phyloP scores from a whole-genome alignment of 2,888 invertebrate genomes.

The Pyrrhia umbra region DNA sequence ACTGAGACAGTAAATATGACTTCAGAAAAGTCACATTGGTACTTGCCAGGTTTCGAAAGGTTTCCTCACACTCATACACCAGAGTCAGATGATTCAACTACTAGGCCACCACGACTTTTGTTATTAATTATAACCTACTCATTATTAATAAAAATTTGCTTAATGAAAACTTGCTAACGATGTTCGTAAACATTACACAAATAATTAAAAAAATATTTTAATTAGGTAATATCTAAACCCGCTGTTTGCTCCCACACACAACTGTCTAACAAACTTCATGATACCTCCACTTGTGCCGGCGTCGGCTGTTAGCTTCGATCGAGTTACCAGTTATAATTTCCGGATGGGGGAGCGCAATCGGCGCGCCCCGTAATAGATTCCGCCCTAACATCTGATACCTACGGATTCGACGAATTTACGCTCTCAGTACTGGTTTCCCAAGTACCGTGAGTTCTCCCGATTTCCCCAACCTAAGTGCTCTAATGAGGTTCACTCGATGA shows the following conservation, averaged over 20 bases:
- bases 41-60: too few relatives aligned
- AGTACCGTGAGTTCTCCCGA: too few relatives aligned
- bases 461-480: conserved; percentile 23
- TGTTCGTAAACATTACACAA: too few relatives aligned
- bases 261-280: conserved; percentile 45
- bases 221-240: conserved; percentile 5
- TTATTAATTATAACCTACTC: too few relatives aligned
- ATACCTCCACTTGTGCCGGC: conserved; percentile 48
- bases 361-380: conserved; percentile 67
- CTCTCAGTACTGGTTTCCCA: too few relatives aligned
- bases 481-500: conserved; percentile 49
- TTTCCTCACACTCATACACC: too few relatives aligned
- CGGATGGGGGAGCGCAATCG: conserved; percentile 63
- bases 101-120: too few relatives aligned
- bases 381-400: conserved; percentile 65
- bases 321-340: conserved; percentile 71
- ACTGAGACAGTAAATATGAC: too few relatives aligned
- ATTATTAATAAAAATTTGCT: too few relatives aligned
- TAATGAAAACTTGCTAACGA: too few relatives aligned
- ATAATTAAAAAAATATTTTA: neutral
- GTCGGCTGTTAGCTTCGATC: conserved; percentile 59
- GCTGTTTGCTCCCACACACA: conserved; percentile 16
- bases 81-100: too few relatives aligned
- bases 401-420: conserved; percentile 44
- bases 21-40: too few relatives aligned